A percentile compares a stretch with the other conserved stretches of the same genome.
Evolutionary conservation across 2,113 vertebrate species (phyloP).

Genomic region (Cryptomyrus ogoouensis): DNA sequence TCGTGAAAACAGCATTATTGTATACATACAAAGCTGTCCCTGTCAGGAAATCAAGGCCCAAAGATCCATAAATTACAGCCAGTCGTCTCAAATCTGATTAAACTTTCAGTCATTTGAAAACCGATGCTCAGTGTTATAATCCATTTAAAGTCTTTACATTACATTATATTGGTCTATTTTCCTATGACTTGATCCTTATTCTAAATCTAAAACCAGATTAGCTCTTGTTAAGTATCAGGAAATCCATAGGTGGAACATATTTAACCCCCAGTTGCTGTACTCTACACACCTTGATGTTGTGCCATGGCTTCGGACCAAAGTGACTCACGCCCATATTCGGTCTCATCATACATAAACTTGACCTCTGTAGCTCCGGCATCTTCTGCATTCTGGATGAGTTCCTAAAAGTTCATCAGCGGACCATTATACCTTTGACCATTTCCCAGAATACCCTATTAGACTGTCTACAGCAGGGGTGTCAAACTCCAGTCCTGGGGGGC

Average conservation of each 20-base stretch:
- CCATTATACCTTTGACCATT: neutral
- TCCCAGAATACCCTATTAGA: neutral
- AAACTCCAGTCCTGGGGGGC: too few species aligned
- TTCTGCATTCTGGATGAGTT: constrained; percentile 97
- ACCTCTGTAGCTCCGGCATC: constrained; percentile 95
- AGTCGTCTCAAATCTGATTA: neutral
- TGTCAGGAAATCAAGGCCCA: constrained; percentile 37
- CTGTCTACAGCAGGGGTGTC: too few species aligned
- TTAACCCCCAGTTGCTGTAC: too few species aligned
- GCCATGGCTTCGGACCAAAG: constrained; percentile 91
- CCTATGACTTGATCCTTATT: neutral
- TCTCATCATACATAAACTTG: constrained; percentile 93
- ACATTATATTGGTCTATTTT: neutral
- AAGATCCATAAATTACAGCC: neutral
- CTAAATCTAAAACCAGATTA: neutral
- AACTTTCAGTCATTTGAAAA: neutral
- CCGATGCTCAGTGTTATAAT: neutral
- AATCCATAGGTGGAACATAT: neutral
- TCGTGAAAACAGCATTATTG: constrained; percentile 87
- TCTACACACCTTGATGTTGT: constrained; percentile 80
- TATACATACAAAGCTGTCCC: constrained; percentile 88
- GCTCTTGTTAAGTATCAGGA: neutral
- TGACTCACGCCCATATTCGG: constrained; percentile 83
- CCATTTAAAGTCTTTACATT: neutral
- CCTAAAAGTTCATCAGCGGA: constrained; percentile 57